These are phyloP conservation scores for Eupeodes luniger DNA, from an alignment of 2,888 invertebrate genomes.

Conservation along the genomic window DNA sequence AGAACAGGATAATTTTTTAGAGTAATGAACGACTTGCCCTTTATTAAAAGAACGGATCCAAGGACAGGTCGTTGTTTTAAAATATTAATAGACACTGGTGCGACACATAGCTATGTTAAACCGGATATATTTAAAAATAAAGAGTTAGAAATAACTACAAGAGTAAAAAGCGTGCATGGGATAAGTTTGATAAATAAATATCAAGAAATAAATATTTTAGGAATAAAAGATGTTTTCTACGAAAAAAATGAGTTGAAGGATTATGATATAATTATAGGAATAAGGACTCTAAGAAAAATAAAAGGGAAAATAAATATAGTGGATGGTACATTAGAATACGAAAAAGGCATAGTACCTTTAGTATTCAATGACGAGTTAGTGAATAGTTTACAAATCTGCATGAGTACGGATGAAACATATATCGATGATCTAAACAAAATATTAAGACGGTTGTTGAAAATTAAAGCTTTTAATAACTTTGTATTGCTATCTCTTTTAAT, in stretches of 20 bases:
- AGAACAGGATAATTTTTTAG: neutral
- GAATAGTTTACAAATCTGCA: conserved; percentile 6
- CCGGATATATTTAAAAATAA: neutral
- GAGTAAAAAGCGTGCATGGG: too few species aligned
- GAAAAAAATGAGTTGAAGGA: neutral
- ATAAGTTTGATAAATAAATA: neutral
- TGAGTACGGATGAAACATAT: conserved; percentile 6
- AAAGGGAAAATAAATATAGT: conserved; percentile 4
- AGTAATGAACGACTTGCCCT: neutral
- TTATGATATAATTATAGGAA: neutral
- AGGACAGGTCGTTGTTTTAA: neutral
- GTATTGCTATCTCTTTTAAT: too few species aligned
- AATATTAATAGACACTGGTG: neutral
- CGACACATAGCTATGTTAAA: neutral
- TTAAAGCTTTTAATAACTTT: too few species aligned
- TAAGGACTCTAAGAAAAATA: neutral
- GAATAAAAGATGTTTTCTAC: neutral
- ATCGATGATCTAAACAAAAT: neutral
- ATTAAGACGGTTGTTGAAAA: too few species aligned
- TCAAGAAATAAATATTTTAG: neutral
- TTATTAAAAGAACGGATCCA: neutral
- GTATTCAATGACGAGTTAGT: conserved; percentile 5
- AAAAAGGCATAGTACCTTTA: conserved; percentile 14
- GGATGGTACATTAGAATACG: conserved; percentile 2
- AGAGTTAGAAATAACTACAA: neutral